Evolutionary conservation across 64 coral and sea anemone genomes (phyloP).

Genomic region (Astreopora myriophthalma): DNA sequence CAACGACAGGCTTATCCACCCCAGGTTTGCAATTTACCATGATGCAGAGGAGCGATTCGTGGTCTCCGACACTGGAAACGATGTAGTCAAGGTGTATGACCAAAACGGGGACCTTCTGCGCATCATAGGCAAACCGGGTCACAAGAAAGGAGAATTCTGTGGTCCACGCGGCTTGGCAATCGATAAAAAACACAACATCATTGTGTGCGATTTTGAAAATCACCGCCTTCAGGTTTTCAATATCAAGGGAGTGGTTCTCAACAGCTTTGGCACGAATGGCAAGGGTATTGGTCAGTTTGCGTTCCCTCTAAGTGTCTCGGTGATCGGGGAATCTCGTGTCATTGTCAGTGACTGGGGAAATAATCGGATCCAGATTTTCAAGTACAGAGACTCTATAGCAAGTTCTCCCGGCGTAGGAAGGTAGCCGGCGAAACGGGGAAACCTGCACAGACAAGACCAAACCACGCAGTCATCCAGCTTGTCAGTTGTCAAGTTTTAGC

Average conservation of each 20-base stretch:
- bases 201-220: conserved; percentile 79
- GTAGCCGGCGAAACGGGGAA: too few relatives aligned
- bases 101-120: conserved; percentile 52
- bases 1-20: conserved; percentile 54
- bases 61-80: conserved; percentile 67
- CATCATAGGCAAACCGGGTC: conserved; percentile 46
- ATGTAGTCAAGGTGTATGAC: conserved; percentile 68
- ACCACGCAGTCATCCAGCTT: too few relatives aligned
- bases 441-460: too few relatives aligned
- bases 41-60: conserved; percentile 28
- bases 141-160: conserved; percentile 69
- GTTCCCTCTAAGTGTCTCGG: conserved; percentile 45
- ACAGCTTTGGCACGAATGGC: conserved; percentile 52
- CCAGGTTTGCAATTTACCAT: conserved; percentile 56
- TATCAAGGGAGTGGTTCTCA: conserved; percentile 42
- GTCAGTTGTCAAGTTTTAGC: too few relatives aligned
- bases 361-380: conserved; percentile 62
- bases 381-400: conserved; percentile 24
- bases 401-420: too few relatives aligned
- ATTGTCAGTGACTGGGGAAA: conserved; percentile 76
- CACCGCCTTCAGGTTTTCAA: conserved; percentile 64
- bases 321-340: conserved; percentile 13
- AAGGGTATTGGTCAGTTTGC: conserved; percentile 61
- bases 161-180: conserved; percentile 55
- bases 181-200: conserved; percentile 52